These are phyloP conservation scores for Enteromius viviparus DNA, from an alignment of 2,797 vertebrate species.

Conservation along the genomic window DNA sequence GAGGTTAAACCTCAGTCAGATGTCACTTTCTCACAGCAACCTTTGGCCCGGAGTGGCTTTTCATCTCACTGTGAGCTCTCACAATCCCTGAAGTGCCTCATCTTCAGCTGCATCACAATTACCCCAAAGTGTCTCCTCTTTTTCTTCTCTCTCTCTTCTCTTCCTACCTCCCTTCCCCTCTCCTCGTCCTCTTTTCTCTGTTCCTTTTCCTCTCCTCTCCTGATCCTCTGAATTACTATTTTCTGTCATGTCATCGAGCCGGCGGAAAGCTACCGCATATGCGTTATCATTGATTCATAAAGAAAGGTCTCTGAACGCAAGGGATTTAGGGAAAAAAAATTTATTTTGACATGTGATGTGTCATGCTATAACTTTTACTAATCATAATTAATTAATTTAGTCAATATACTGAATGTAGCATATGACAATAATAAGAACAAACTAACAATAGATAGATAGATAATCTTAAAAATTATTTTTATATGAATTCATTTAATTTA, in stretches of 20 bases:
- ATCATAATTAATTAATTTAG: neutral
- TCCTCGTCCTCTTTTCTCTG: slow-evolving; percentile 3
- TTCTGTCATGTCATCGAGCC: slow-evolving; percentile 19
- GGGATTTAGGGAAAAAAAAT: neutral
- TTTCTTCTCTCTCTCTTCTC: neutral
- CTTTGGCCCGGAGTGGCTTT: slow-evolving; percentile 47
- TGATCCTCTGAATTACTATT: slow-evolving; percentile 34
- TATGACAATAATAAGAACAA: neutral
- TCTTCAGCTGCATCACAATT: slow-evolving; percentile 54
- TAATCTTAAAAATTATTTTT: no score
- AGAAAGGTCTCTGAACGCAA: slow-evolving; percentile 10
- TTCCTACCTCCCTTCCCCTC: neutral
- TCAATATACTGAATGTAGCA: neutral
- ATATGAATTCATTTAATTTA: no score
- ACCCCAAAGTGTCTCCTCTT: slow-evolving; percentile 36
- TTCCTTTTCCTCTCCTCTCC: slow-evolving; percentile 14
- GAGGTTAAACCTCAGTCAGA: slow-evolving; percentile 52
- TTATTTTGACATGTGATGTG: neutral
- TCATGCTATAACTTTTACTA: neutral
- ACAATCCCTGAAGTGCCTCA: slow-evolving; percentile 58
- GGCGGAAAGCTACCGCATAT: neutral
- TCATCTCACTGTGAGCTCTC: slow-evolving; percentile 48
- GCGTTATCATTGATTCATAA: slow-evolving; percentile 11
- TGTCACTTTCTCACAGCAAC: slow-evolving; percentile 44
- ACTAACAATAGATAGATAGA: neutral